Evolutionary conservation across 2,113 vertebrate genomes (phyloP).

Genomic region (Entosphenus tridentatus): DNA sequence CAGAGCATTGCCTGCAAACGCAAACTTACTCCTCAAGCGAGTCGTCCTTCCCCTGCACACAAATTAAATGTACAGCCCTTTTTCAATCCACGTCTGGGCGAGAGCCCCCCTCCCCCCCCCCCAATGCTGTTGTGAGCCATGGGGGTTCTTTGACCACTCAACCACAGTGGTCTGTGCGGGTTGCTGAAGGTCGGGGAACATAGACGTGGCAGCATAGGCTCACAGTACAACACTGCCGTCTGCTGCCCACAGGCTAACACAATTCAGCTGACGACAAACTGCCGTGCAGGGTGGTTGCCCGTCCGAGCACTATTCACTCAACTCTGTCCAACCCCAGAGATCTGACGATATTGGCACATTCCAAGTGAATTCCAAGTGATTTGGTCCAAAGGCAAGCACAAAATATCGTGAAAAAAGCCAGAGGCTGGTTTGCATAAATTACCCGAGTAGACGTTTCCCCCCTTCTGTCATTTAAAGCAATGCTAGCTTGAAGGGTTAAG

Average conservation of each 20-base stretch:
- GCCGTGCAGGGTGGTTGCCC: slow-evolving; percentile 36
- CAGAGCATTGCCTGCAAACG: slow-evolving; percentile 54
- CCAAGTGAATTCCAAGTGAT: slow-evolving; percentile 17
- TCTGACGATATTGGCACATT: slow-evolving; percentile 25
- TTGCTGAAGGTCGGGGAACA: slow-evolving; percentile 24
- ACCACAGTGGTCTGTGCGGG: slow-evolving; percentile 14
- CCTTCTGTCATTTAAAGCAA: too few species aligned
- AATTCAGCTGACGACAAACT: slow-evolving; percentile 18
- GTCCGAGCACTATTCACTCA: slow-evolving; percentile 21
- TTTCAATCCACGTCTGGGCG: slow-evolving; percentile 28
- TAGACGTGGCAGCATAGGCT: slow-evolving; percentile 14
- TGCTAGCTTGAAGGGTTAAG: too few species aligned
- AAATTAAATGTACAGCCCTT: slow-evolving; percentile 17
- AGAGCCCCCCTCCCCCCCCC: slow-evolving; percentile 28
- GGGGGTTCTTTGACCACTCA: slow-evolving; percentile 11
- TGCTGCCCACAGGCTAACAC: slow-evolving; percentile 16
- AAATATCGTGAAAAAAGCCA: too few species aligned
- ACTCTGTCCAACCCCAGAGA: slow-evolving; percentile 20
- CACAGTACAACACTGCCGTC: slow-evolving; percentile 14
- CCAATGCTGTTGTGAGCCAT: slow-evolving; percentile 16
- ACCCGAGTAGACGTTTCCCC: too few species aligned
- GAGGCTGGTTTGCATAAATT: too few species aligned
- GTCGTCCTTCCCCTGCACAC: slow-evolving; percentile 12
- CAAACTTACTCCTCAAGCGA: slow-evolving; percentile 12
- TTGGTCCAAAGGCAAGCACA: slow-evolving; percentile 17